Conservation (phyloP, 2,113 vertebrate species). For the Salvelinus sp. region DNA sequence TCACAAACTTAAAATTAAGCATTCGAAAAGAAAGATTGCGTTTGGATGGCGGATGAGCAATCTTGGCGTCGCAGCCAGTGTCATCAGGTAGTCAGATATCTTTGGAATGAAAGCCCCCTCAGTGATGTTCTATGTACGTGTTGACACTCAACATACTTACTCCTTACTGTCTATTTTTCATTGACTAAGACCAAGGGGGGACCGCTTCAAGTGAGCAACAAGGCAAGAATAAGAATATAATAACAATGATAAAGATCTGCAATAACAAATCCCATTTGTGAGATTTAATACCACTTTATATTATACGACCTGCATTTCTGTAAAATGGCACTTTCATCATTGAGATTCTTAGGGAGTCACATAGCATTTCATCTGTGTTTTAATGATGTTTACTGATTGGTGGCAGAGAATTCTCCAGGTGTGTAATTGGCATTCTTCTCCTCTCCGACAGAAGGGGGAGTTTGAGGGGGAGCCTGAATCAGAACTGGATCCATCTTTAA, state of each 20-base stretch:
- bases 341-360: conserved; percentile 37
- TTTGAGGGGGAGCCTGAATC: conserved; percentile 50
- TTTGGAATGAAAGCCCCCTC: background rate
- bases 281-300: conserved; percentile 15
- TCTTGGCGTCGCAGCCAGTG: too few relatives aligned
- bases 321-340: conserved; percentile 14
- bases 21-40: too few relatives aligned
- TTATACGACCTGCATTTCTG: conserved; percentile 18
- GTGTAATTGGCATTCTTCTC: conserved; percentile 66
- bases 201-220: background rate
- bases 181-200: too few relatives aligned
- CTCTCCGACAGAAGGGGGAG: conserved; percentile 28
- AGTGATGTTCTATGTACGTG: background rate
- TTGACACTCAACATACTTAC: background rate
- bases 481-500: conserved; percentile 53
- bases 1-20: too few relatives aligned
- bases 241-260: conserved; percentile 1
- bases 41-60: too few relatives aligned
- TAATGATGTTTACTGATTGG: conserved; percentile 61
- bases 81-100: background rate
- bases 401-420: conserved; percentile 58
- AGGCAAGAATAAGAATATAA: background rate
- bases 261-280: conserved; percentile 15
- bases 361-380: conserved; percentile 51
- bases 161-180: too few relatives aligned